A percentile compares a stretch with the other conserved stretches of the same genome.
Conservation (phyloP, 2,113 vertebrate species). For the Halichoerus grypus region DNA sequence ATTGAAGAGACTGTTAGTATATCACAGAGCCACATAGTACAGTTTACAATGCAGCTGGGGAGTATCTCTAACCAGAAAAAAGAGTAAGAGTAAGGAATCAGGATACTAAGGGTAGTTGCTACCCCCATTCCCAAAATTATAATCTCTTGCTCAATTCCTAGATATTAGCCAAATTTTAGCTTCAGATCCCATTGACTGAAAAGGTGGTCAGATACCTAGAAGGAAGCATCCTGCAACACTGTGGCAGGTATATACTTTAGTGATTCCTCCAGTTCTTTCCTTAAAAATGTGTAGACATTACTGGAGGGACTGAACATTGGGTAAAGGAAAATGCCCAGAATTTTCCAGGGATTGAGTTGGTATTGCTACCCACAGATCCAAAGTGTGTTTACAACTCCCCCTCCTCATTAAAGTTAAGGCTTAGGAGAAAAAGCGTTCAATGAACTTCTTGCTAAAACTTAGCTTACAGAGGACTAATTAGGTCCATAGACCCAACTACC, state of each 20-base stretch:
- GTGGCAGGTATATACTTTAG: not conserved
- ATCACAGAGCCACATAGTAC: accelerated
- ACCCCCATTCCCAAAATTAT: not conserved
- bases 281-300: not conserved
- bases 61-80: not conserved
- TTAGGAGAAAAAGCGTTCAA: not conserved
- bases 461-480: not conserved
- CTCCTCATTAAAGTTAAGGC: not conserved
- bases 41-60: not conserved
- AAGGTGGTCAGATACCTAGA: not conserved
- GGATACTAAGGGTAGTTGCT: not conserved
- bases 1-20: not conserved
- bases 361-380: not conserved
- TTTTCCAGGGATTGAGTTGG: not conserved
- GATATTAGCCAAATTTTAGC: not conserved
- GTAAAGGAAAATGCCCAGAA: not conserved
- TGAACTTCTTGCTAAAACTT: not conserved
- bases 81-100: not conserved
- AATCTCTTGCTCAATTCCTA: not conserved
- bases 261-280: not conserved
- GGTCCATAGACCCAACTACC: not conserved
- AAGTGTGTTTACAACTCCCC: not conserved
- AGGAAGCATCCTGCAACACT: not conserved
- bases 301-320: not conserved
- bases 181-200: not conserved